Base-by-base conservation (phyloP, 1,140 invertebrate genomes). In the Apis laboriosa region DNA sequence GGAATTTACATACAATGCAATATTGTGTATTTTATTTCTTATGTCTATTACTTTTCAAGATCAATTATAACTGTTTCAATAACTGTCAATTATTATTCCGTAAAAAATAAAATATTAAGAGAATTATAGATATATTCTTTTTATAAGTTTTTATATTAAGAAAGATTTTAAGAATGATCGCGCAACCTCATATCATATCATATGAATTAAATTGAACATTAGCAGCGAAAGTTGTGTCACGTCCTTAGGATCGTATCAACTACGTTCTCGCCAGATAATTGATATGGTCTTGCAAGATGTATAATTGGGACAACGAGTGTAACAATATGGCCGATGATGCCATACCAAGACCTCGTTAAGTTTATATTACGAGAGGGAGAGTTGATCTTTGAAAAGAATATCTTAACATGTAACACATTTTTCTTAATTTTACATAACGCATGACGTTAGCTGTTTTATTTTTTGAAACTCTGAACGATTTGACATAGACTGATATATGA, bases 261-360 rank as follows among this genome's bases (percentile, higher is more conserved):
- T 58, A 15, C 21, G 17, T 77, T 82, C 53, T 74, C 70, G n/a
- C 56, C 24, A 24, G 63, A 64, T n/a, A 72, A 58, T 77, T 70
- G 75, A 74, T 78, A 83, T 0, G 63, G 53, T 85, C 61, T 63
- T 28, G 51, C 51, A 19, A 34, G 19, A 56, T 21, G 55, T 49
- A 60, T 63, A 85, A 85, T 82, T 67, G 72, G 63, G 21, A 21
- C 24, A 66, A 17, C 63, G 19, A 51, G 15, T 34, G 63, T 19
- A 66, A 85, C 64, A 85, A 84, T 76, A 49, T 11, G 5, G 49
- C 3, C 70, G 58, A 64, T 86, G 77, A 75, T 43, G 51, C 43
- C 28, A 34, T 21, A 15, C 17, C 19, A 28, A 49, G 71, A 34
- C 3, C 28, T 71, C 17, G 43, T 83, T 75, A 28, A 67, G 55